Base-by-base conservation (phyloP, 2,113 vertebrate species). In the Gobiocypris rarus region DNA sequence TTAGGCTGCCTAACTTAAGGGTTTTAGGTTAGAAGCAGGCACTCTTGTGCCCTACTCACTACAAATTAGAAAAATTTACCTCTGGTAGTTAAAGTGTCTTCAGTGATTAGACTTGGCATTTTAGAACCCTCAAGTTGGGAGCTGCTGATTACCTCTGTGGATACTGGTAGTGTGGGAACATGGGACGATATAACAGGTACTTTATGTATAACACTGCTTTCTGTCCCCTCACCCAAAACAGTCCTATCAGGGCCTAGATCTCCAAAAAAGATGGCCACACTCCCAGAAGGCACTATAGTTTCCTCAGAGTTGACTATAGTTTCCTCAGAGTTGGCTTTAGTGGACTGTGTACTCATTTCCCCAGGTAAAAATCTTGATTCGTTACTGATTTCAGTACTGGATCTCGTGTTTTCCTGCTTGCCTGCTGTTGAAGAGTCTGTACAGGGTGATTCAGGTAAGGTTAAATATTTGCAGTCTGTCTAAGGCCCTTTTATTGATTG, bases 61-160 rank as follows among this genome's bases (percentile, higher is more conserved):
- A 50, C 15, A 70, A 14, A 70, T 70, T 38, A 70, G 10, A 79
- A 38, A 67, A 34, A 5, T 87, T 86, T 83, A 92, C 90, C 88
- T 2, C 83, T 80, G 14, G 74, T 84, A 19, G 38, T 24, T 67
- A 52, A 79, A 28, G 75, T 58, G 56, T 41, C 50, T 11, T 83
- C 31, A 58, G 75, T 65, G 45, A 63, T 48, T 50, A 63, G 48
- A 41, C 75, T 82, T 61, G 1, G 14, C 0, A 63, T 26, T 87
- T 89, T 61, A 52, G 50, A 10, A 61, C 75, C 75, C n/a, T 89
- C 86, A 67, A 86, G 34, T 15, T 79, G 80, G 11, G 65, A n/a
- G 80, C 70, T 78, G 56, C 13, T 26, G 11, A 88, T 82, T 56
- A 83, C 43, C 79, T 82, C 76, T 45, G 81, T 34, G 50, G 56